Conservation (phyloP, 2,797 vertebrate species). For the Sebastes jordani region DNA sequence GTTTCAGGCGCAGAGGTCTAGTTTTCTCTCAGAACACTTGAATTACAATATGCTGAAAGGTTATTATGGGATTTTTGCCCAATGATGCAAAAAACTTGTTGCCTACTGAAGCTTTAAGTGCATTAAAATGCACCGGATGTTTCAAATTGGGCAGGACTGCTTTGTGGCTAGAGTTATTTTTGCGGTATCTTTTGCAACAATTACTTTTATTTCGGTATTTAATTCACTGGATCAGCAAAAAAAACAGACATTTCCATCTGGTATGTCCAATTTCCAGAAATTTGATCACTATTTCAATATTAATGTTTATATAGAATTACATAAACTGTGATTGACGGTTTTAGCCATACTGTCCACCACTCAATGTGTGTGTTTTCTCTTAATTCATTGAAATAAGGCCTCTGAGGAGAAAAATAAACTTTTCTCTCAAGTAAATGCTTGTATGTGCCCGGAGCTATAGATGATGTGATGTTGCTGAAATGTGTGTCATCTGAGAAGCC, state of each 20-base stretch:
- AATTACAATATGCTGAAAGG: no score
- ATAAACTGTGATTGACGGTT: not conserved
- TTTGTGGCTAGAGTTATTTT: not conserved
- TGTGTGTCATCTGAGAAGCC: not conserved
- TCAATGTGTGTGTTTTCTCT: not conserved
- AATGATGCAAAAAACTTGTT: no score
- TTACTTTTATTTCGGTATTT: no score
- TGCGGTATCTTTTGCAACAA: not conserved
- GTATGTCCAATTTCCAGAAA: not conserved
- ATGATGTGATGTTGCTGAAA: slow-evolving; percentile 9
- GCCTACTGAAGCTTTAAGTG: no score
- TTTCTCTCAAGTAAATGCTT: not conserved
- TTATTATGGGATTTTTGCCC: no score
- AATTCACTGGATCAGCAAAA: no score
- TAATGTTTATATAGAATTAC: not conserved
- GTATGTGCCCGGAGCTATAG: slow-evolving; percentile 4
- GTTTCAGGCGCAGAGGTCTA: no score
- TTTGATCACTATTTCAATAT: not conserved
- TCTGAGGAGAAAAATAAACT: slow-evolving; percentile 1
- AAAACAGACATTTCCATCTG: not conserved
- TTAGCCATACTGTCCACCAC: not conserved
- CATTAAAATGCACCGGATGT: not conserved
- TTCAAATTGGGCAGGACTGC: not conserved
- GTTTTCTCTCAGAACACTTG: no score
- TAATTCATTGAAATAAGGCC: slow-evolving; percentile 2